These are phyloP conservation scores for Rhamnusium bicolor DNA, from an alignment of 2,888 invertebrate species.

Conservation along the genomic window DNA sequence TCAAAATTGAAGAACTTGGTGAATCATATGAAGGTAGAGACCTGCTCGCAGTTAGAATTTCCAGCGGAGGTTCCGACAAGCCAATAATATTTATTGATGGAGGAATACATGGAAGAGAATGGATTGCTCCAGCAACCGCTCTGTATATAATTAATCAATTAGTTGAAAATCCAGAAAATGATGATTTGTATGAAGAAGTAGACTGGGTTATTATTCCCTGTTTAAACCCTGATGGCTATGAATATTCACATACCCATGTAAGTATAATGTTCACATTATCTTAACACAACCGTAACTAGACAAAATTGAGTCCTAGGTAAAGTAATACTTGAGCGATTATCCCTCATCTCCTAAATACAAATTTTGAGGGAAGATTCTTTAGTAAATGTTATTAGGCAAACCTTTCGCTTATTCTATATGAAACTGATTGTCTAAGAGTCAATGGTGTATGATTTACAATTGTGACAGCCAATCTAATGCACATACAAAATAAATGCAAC, in stretches of 20 bases:
- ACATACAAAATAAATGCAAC: too few relatives aligned
- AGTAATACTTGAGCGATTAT: too few relatives aligned
- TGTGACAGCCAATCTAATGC: too few relatives aligned
- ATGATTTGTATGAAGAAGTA: constrained; percentile 74
- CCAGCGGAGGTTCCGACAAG: constrained; percentile 72
- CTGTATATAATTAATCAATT: constrained; percentile 79
- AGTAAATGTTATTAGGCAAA: too few relatives aligned
- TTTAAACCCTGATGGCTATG: constrained; percentile 83
- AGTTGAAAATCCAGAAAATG: constrained; percentile 74
- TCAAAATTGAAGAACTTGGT: constrained; percentile 74
- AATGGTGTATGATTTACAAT: too few relatives aligned
- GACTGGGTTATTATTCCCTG: constrained; percentile 80
- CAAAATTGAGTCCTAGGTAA: too few relatives aligned
- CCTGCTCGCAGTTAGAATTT: constrained; percentile 77
- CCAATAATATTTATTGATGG: constrained; percentile 77
- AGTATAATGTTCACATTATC: too few relatives aligned
- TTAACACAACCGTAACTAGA: too few relatives aligned
- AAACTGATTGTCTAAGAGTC: too few relatives aligned
- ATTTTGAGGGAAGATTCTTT: too few relatives aligned
- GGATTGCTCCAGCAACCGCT: constrained; percentile 79
- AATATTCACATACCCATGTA: constrained; percentile 72
- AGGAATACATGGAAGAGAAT: constrained; percentile 79
- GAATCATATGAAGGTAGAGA: constrained; percentile 74
- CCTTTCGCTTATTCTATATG: too few relatives aligned
- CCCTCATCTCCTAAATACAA: too few relatives aligned